These are phyloP conservation scores for Simalia tracyae DNA, from an alignment of 2,797 vertebrate genomes.

Conservation along the genomic window DNA sequence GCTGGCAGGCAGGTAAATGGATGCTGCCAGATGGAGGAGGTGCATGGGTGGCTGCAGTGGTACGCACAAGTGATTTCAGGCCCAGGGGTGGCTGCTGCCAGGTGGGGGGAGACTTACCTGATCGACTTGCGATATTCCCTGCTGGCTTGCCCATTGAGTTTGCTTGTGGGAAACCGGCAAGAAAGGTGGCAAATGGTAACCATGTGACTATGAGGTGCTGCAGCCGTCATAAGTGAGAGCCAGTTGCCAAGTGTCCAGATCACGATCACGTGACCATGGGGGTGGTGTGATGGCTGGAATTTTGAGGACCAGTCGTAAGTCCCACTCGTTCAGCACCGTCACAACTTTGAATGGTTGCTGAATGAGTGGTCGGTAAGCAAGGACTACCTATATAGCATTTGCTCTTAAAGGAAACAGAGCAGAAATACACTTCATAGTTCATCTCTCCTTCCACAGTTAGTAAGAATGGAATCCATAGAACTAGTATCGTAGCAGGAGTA, in stretches of 20 bases:
- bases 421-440: neutral
- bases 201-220: neutral
- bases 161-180: neutral
- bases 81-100: neutral
- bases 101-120: neutral
- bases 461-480: neutral
- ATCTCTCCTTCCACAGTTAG: neutral
- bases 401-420: neutral
- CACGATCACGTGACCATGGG: neutral
- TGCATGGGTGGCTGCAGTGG: too few species aligned
- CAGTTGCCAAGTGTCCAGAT: neutral
- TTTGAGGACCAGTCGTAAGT: neutral
- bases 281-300: neutral
- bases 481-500: neutral
- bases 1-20: too few species aligned
- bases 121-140: neutral
- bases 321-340: neutral
- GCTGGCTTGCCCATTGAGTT: neutral
- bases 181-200: neutral
- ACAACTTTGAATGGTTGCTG: neutral
- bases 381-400: neutral
- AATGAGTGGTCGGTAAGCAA: neutral
- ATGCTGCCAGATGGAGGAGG: too few species aligned
- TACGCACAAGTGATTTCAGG: neutral
- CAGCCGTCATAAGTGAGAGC: neutral